Conservation (phyloP, 2,113 vertebrate genomes). For the Lophius piscatorius region DNA sequence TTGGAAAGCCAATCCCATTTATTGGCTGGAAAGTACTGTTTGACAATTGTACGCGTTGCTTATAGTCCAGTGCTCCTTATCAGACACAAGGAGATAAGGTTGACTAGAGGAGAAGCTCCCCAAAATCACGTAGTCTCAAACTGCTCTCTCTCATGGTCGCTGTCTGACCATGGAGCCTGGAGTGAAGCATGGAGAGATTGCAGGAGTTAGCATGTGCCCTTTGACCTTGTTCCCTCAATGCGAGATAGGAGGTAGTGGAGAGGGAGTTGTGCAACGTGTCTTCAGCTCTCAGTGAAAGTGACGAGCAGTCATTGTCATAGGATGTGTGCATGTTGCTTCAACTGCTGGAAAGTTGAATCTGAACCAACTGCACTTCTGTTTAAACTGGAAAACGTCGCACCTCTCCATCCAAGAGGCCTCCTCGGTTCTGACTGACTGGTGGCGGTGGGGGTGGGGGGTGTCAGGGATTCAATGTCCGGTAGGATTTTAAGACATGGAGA, state of each 20-base stretch:
- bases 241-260: conserved; percentile 4
- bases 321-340: no score
- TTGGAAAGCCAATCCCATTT: conserved; percentile 8
- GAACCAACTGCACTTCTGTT: no score
- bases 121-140: conserved; percentile 20
- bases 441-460: no score
- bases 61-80: conserved; percentile 20
- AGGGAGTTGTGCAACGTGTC: conserved; percentile 60
- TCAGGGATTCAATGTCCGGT: no score
- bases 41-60: not conserved
- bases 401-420: no score
- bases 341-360: no score
- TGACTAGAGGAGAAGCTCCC: not conserved
- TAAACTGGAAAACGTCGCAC: no score
- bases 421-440: no score
- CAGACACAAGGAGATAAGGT: conserved; percentile 35
- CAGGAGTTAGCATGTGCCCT: conserved; percentile 32
- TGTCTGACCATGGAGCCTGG: conserved; percentile 18
- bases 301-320: no score
- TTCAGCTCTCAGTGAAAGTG: conserved; percentile 28
- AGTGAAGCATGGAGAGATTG: not conserved
- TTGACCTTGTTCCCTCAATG: conserved; percentile 44
- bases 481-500: no score
- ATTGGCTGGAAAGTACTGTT: conserved; percentile 24
- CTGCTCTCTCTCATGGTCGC: conserved; percentile 22